Conservation (phyloP, 1,140 invertebrate genomes). For the Eulimnadia texana region DNA sequence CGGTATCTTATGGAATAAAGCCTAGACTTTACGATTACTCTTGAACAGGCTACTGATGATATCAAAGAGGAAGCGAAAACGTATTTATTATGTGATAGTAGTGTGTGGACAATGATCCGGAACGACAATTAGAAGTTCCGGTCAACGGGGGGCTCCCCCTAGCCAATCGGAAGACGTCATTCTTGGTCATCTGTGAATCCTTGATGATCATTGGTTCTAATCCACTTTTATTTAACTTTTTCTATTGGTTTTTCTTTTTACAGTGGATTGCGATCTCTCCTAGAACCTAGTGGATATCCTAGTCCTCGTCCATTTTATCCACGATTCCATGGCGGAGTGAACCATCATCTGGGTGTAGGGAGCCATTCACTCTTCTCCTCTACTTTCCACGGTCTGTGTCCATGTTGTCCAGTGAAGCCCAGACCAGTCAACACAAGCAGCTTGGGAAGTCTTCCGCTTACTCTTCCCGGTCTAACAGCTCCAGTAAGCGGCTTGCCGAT, state of each 20-base stretch:
- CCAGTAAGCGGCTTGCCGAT: not conserved
- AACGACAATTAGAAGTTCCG: slow-evolving; percentile 18
- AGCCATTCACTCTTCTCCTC: slow-evolving; percentile 64
- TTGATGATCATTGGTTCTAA: not conserved
- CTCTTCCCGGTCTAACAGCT: slow-evolving; percentile 3
- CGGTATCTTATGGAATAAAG: too few species aligned
- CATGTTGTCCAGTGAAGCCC: slow-evolving; percentile 54
- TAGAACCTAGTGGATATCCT: slow-evolving; percentile 41
- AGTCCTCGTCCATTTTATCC: slow-evolving; percentile 63
- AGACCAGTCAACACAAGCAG: slow-evolving; percentile 22
- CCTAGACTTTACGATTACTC: too few species aligned
- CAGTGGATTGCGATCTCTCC: slow-evolving; percentile 43
- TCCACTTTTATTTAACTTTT: not conserved
- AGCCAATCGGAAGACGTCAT: not conserved
- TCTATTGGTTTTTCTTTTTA: too few species aligned
- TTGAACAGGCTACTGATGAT: too few species aligned
- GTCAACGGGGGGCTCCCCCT: not conserved
- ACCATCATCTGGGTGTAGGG: slow-evolving; percentile 7
- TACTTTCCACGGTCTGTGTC: slow-evolving; percentile 58
- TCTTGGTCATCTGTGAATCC: not conserved
- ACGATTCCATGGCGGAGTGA: slow-evolving; percentile 34
- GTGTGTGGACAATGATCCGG: slow-evolving; percentile 18
- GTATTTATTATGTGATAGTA: slow-evolving; percentile 4
- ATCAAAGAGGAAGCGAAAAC: too few species aligned
- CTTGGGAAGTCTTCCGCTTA: not conserved